These are phyloP conservation scores for Onychomys arenicola DNA, from an alignment of 2,797 vertebrate genomes.

Conservation along the genomic window DNA sequence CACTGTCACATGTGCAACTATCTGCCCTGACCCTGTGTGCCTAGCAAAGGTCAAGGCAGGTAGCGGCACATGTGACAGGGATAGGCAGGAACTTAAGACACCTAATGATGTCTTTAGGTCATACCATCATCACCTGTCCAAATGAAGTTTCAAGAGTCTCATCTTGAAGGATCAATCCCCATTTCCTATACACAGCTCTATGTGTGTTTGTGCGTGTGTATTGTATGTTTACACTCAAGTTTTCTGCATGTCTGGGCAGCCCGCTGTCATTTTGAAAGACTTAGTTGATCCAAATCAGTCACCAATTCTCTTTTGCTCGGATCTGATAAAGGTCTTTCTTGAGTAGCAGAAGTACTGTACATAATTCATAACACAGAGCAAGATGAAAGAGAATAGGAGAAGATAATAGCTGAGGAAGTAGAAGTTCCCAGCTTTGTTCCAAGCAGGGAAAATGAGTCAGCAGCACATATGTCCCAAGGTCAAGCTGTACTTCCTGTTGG, in stretches of 20 bases:
- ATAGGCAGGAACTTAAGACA: not conserved
- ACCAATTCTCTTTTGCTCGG: conserved; percentile 39
- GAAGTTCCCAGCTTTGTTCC: conserved; percentile 67
- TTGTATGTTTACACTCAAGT: not conserved
- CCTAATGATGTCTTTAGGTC: not conserved
- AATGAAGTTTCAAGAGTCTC: not conserved
- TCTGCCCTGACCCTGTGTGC: not conserved
- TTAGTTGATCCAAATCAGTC: conserved; percentile 26
- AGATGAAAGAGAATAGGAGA: conserved; percentile 59
- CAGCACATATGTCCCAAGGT: conserved; percentile 46
- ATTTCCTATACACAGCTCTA: fast-evolving
- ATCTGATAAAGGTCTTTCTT: conserved; percentile 75
- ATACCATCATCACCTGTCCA: not conserved
- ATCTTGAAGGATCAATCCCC: fast-evolving
- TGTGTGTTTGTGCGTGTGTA: not conserved
- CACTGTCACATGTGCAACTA: fast-evolving
- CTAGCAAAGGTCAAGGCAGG: not conserved
- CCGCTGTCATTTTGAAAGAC: conserved; percentile 35
- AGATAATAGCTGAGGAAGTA: conserved; percentile 46
- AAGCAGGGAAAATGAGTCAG: conserved; percentile 68
- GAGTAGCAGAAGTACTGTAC: conserved; percentile 59
- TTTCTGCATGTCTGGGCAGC: not conserved
- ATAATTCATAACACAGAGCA: conserved; percentile 64
- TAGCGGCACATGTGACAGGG: not conserved
- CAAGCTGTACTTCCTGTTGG: not conserved